Percentiles rank a stretch among this genome's conserved stretches.
Conservation (phyloP, 2,797 vertebrate species). For the Pelochelys cantorii region DNA sequence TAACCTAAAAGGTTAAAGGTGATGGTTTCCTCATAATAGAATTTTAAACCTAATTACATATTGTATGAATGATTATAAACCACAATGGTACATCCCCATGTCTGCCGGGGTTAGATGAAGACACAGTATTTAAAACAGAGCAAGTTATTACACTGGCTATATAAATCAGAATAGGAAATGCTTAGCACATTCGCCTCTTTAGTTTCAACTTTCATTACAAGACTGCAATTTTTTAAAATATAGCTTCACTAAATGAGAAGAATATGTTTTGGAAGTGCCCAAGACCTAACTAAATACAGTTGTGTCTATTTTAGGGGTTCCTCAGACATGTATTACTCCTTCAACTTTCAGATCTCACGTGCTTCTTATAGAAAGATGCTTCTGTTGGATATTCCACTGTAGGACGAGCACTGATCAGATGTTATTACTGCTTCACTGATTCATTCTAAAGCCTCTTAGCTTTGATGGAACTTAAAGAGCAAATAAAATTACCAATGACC, state of each 20-base stretch:
- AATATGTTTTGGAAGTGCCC: conserved; percentile 15
- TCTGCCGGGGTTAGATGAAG: conserved; percentile 14
- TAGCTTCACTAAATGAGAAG: not conserved
- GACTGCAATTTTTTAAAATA: conserved; percentile 2
- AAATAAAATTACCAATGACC: conserved; percentile 29
- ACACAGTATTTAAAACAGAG: conserved; percentile 14
- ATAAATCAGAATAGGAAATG: conserved; percentile 33
- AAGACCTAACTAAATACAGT: conserved; percentile 25
- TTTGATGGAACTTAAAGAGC: not conserved
- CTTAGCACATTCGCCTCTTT: not conserved
- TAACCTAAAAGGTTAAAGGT: not conserved
- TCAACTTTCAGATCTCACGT: not conserved
- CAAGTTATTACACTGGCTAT: not conserved
- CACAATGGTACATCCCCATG: not conserved
- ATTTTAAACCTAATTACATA: conserved; percentile 24
- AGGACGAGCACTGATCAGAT: conserved; percentile 25
- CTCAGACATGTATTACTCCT: not conserved
- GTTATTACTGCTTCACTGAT: conserved; percentile 31
- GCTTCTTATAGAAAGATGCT: conserved; percentile 1
- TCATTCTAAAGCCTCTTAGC: conserved; percentile 16
- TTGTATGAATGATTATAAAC: not conserved
- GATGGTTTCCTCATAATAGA: conserved; percentile 13
- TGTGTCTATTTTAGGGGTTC: not conserved
- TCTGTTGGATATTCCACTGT: conserved; percentile 1
- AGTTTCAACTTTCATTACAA: conserved; percentile 31